phyloP scores from a whole-genome alignment of 1,140 invertebrate genomes.

The Metopolophium dirhodum region DNA sequence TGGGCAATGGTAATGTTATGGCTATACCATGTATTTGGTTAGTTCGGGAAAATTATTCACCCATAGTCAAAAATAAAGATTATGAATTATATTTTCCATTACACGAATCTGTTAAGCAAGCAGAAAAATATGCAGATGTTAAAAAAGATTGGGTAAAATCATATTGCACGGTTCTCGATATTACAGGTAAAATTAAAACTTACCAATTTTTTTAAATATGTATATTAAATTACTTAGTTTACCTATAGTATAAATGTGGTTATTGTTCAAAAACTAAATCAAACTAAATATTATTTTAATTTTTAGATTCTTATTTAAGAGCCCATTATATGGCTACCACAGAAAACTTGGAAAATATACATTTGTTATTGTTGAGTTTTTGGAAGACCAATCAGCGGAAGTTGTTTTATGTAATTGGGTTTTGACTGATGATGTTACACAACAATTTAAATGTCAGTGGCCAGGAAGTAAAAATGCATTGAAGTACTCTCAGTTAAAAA shows the following conservation, averaged over 20 bases:
- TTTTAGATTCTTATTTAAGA: neutral
- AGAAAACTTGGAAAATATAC: neutral
- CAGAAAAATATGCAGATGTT: neutral
- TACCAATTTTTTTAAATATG: neutral
- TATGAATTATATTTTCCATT: neutral
- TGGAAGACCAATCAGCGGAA: neutral
- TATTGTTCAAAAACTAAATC: too few relatives aligned
- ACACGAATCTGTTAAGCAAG: neutral
- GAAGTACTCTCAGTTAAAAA: neutral
- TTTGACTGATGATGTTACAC: neutral
- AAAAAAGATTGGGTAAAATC: neutral
- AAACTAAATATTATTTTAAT: neutral
- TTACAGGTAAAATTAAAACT: neutral
- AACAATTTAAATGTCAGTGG: neutral
- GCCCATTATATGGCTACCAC: neutral
- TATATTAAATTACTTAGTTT: neutral
- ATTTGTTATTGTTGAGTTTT: neutral
- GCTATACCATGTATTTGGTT: neutral
- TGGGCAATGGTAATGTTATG: neutral
- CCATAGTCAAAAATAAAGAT: neutral
- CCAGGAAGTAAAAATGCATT: neutral
- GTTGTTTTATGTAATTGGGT: neutral
- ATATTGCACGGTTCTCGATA: neutral
- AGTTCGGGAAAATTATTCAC: neutral
- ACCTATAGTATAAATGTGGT: too few relatives aligned